phyloP scores from a whole-genome alignment of 2,113 vertebrate species.

The Pygoscelis adeliae region DNA sequence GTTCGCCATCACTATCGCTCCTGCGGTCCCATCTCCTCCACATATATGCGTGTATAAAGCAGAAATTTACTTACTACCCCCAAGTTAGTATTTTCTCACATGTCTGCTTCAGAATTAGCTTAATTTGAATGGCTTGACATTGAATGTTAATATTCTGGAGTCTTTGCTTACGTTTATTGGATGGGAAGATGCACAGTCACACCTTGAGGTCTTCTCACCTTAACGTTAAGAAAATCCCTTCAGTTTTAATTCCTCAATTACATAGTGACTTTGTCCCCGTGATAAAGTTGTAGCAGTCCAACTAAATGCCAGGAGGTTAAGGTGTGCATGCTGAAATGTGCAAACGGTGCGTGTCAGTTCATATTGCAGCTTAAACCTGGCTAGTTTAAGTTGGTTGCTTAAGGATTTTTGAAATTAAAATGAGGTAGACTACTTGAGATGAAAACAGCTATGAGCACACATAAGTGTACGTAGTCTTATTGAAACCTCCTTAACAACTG shows the following conservation, averaged over 20 bases:
- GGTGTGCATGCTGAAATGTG: neutral
- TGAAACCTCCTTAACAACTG: neutral
- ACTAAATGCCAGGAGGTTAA: neutral
- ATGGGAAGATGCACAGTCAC: neutral
- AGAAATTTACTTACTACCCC: fast-evolving
- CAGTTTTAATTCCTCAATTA: neutral
- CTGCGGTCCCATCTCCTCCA: fast-evolving
- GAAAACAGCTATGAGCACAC: neutral
- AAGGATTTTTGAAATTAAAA: neutral
- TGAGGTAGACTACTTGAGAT: neutral
- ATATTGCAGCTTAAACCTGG: neutral
- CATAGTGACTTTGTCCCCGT: neutral
- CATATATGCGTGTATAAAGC: fast-evolving
- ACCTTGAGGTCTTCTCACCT: neutral
- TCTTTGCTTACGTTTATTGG: neutral
- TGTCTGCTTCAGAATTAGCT: neutral
- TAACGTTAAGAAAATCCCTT: neutral
- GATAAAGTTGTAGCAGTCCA: neutral
- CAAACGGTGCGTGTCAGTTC: fast-evolving
- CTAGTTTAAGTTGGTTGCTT: neutral
- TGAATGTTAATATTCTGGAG: neutral
- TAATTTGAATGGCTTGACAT: neutral
- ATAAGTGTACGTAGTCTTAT: fast-evolving
- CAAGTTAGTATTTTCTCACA: neutral
- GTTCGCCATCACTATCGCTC: fast-evolving